Base-by-base conservation (phyloP, 2,113 vertebrate genomes). In the Nematolebias whitei region DNA sequence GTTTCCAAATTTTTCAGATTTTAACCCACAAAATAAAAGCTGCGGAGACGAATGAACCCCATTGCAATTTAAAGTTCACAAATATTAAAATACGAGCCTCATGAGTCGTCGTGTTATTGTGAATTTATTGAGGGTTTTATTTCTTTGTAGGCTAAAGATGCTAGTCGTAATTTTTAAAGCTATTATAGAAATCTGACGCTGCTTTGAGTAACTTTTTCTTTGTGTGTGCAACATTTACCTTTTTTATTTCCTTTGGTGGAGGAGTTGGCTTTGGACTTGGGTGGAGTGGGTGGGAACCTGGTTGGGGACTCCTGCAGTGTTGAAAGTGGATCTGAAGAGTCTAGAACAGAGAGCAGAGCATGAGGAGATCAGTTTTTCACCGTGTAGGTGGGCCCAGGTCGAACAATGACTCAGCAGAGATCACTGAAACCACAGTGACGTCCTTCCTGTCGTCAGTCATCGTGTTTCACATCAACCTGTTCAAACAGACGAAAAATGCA, bases 291-390 rank as follows among this genome's bases (percentile, higher is more conserved):
- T 0, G 95, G 94, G 52, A 91, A 94, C 89, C 87, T 93, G 48
- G 95, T 98, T 61, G 96, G 94, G 0, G 92, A 93, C 84, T 94
- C 92, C 90, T 94, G 93, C 41, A 89, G 84, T 0, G 90, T 78
- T 68, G 92, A 91, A 73, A 90, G 91, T 44, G 94, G 83, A 10
- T 95, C 95, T 76, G 91, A 93, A 13, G 95, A 92, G 91, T 93
- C 96, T 98, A 89, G n/a, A 81, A 62, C 71, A 68, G 79, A 84
- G 71, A 79, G 32, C 29, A 76, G 15, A 32, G 41, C 43, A 32
- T 20, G 43, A 10, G 14, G 15, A 43, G 29, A 14, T 38, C n/a
- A 55, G 41, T n/a, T n/a, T 4, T 40, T 35, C 12, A 29, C 43
- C 20, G 35, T 47, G 50, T 54, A 41, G 47, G 49, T 22, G 26